Base-by-base conservation (phyloP, 2,113 vertebrate genomes). In the Xiphophorus hellerii region DNA sequence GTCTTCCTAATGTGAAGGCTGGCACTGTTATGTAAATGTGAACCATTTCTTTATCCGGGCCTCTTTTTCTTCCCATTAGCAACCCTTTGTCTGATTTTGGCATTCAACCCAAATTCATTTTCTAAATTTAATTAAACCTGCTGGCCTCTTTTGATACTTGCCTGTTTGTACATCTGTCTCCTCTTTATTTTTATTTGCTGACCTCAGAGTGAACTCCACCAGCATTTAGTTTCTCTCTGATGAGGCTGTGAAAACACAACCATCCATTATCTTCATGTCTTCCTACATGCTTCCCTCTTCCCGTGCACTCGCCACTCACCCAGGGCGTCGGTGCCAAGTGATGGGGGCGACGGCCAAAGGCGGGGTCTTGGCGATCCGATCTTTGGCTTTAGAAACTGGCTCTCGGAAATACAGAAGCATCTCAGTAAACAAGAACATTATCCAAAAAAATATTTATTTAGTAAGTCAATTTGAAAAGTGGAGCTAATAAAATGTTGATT, bases 101-200 rank as follows among this genome's bases (percentile, higher is more conserved):
- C 37, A 28, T 71, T 33, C 67, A 15, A 28, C 20, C 17, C 7
- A 3, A 35, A 22, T 31, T 60, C 20, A 54, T 71, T 69, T 51
- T 69, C 15, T n/a, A 33, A 42, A n/a, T 66, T 66, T 42, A 66
- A 66, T 66, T 67, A 44, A 67, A 44, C 13, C 37, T 28, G 12
- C 37, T 28, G 5, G 5, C 65, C 31, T 54, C 44, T 54, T 9
- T 54, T 51, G 35, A 17, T 48, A 10, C 39, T 39, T 48, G n/a
- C 31, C 14, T 30, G 25, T 69, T 20, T 69, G 27, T 28, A 15
- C 39, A 10, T 42, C 35, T 29, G 63, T 37, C 33, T 29, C 39
- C n/a, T 44, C 27, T 30, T 51, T 51, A 12, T 48, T 25, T 68
- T 28, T 14, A 22, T 51, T 68, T 20, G 17, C 12, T 28, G 42